Evolutionary conservation across 1,140 invertebrate genomes (phyloP).

Genomic region (Nephila pilipes): DNA sequence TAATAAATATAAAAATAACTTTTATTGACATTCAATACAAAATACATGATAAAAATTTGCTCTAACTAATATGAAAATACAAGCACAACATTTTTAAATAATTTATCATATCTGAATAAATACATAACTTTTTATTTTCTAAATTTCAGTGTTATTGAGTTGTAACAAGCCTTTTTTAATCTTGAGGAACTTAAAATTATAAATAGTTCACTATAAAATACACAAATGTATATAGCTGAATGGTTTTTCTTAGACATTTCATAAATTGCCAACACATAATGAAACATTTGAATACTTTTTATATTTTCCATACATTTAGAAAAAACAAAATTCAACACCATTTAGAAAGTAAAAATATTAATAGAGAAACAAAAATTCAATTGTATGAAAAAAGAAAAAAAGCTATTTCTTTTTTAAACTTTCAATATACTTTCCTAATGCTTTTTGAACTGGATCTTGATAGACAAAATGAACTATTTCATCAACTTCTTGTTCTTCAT

Average conservation of each 20-base stretch:
- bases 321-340: background rate
- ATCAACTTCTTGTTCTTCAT: conserved; percentile 56
- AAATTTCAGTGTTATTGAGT: no score
- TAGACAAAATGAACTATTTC: conserved; percentile 39
- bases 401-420: conserved; percentile 32
- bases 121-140: no score
- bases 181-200: no score
- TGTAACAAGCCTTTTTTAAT: no score
- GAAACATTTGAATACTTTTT: no score
- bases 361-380: background rate
- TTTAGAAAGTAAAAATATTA: background rate
- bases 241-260: no score
- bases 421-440: conserved; percentile 29
- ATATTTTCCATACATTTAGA: no score
- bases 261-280: no score
- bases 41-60: background rate
- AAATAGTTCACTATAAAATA: no score
- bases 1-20: background rate
- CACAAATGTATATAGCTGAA: no score
- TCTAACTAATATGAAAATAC: background rate
- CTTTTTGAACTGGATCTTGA: conserved; percentile 19
- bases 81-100: no score
- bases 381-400: background rate
- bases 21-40: background rate
- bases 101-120: no score